A percentile compares a stretch with the other conserved stretches of the same genome.
phyloP scores from a whole-genome alignment of 64 coral and sea anemone genomes.

The Catalaphyllia jardinei region DNA sequence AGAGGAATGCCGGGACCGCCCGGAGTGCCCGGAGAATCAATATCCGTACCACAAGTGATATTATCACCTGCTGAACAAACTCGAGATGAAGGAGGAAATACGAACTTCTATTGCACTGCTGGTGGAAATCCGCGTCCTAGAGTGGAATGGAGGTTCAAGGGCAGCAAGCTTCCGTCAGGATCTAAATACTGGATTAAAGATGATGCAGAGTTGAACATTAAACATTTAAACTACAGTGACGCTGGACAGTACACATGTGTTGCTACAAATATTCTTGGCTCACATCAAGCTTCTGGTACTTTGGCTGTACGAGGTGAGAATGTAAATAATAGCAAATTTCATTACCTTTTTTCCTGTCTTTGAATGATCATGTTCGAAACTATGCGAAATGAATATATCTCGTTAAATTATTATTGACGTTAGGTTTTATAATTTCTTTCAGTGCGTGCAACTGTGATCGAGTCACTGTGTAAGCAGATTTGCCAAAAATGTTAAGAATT shows the following conservation, averaged over 20 bases:
- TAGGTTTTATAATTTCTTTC: too few species aligned
- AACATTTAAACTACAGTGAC: constrained; percentile 42
- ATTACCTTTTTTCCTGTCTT: too few species aligned
- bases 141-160: constrained; percentile 7
- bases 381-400: too few species aligned
- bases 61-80: constrained; percentile 16
- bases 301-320: constrained; percentile 20
- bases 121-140: constrained; percentile 36
- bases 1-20: constrained; percentile 31
- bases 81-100: constrained; percentile 10
- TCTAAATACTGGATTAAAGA: constrained; percentile 29
- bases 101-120: constrained; percentile 41
- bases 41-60: constrained; percentile 17
- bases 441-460: too few species aligned
- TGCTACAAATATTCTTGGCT: constrained; percentile 49
- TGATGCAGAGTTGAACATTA: constrained; percentile 36
- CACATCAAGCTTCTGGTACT: background rate
- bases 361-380: too few species aligned
- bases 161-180: background rate
- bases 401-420: too few species aligned
- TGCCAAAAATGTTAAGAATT: too few species aligned
- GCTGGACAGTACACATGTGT: constrained; percentile 40
- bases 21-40: constrained; percentile 39
- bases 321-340: too few species aligned
- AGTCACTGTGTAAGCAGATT: too few species aligned